phyloP scores from a whole-genome alignment of 2,797 vertebrate genomes.

The Cottoperca gobio region DNA sequence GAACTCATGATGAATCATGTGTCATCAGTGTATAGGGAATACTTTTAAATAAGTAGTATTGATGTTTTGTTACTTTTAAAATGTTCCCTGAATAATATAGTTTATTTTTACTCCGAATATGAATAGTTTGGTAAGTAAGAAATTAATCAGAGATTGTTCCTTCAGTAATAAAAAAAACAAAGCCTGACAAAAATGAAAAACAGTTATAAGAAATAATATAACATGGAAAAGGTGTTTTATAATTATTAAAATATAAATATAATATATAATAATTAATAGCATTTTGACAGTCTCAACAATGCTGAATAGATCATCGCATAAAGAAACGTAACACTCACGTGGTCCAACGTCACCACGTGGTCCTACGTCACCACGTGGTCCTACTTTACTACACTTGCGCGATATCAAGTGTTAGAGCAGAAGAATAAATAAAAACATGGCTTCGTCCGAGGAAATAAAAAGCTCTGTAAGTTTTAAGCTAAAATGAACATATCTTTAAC shows the following conservation, averaged over 20 bases:
- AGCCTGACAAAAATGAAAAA: neutral
- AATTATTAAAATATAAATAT: too few relatives aligned
- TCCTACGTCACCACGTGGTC: neutral
- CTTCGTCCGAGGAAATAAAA: fast-evolving
- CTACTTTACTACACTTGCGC: neutral
- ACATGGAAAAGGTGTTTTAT: neutral
- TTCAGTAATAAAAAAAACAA: neutral
- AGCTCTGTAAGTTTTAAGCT: neutral
- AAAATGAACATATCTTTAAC: neutral
- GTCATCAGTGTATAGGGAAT: slow-evolving; percentile 14
- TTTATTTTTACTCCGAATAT: neutral
- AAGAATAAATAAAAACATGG: neutral
- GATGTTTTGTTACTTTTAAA: neutral
- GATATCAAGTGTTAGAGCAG: fast-evolving
- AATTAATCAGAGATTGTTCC: neutral
- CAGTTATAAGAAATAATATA: neutral
- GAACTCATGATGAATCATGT: neutral
- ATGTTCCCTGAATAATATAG: neutral
- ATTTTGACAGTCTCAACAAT: neutral
- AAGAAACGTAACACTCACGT: fast-evolving
- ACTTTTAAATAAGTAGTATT: neutral
- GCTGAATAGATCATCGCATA: neutral
- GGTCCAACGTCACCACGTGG: neutral
- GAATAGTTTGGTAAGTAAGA: neutral
- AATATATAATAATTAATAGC: too few relatives aligned